Percentiles rank a stretch among this genome's conserved stretches.
Conservation (phyloP, 2,113 vertebrate genomes). For the Lagopus muta region DNA sequence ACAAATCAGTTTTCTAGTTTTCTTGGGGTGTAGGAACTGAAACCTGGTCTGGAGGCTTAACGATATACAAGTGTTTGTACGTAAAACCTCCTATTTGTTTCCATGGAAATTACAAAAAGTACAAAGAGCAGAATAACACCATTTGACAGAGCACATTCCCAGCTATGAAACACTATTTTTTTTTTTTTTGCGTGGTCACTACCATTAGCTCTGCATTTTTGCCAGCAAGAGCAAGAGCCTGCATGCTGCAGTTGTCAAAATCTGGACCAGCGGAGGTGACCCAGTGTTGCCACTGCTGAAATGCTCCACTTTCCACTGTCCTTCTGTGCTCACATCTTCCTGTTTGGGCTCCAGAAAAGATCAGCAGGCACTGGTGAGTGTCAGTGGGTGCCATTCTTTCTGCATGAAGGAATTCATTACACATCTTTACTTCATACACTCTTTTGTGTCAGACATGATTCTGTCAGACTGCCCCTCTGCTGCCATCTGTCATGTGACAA, state of each 20-base stretch:
- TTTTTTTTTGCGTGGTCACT: not conserved
- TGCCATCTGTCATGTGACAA: not conserved
- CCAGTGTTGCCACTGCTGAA: not conserved
- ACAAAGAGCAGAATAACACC: not conserved
- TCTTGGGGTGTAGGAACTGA: not conserved
- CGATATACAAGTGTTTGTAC: not conserved
- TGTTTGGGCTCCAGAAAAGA: not conserved
- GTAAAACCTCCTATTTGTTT: not conserved
- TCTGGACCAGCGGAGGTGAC: not conserved
- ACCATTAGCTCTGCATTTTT: not conserved
- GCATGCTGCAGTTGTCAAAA: not conserved
- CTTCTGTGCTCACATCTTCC: not conserved
- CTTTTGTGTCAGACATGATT: not conserved
- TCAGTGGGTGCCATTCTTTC: too few relatives aligned
- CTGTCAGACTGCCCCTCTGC: not conserved
- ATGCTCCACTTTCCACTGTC: too few relatives aligned
- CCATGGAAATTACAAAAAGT: not conserved
- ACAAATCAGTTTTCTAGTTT: not conserved
- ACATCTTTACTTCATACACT: too few relatives aligned
- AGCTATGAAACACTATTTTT: not conserved
- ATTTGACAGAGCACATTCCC: not conserved
- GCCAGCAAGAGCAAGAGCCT: not conserved
- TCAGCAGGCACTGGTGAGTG: not conserved
- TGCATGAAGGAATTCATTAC: too few relatives aligned
- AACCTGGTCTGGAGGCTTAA: not conserved